Evolutionary conservation across 2,113 vertebrate genomes (phyloP).

Genomic region (Pterocles gutturalis): DNA sequence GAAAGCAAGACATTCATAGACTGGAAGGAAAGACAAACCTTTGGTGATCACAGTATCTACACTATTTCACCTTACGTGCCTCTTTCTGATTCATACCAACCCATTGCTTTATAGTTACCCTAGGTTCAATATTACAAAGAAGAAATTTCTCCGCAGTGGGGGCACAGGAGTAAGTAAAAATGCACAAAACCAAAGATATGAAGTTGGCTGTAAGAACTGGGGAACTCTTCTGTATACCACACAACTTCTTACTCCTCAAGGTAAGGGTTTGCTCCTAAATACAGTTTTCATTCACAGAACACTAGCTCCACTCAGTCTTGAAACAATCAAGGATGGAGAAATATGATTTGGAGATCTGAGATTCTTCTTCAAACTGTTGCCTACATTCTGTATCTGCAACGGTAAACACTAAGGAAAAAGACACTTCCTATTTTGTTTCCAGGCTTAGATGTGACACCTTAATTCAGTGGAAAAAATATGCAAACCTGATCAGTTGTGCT

Average conservation of each 20-base stretch:
- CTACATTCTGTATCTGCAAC: neutral
- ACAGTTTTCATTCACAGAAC: neutral
- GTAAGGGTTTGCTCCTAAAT: neutral
- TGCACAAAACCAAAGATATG: neutral
- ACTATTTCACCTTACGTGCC: rapidly evolving
- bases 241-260: neutral
- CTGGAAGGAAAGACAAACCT: neutral
- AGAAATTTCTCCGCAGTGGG: neutral
- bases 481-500: neutral
- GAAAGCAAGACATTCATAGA: neutral
- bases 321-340: neutral
- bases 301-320: neutral
- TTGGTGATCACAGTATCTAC: neutral
- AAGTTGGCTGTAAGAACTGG: neutral
- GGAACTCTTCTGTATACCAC: neutral
- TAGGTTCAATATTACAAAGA: neutral
- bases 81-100: neutral
- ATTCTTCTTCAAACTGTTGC: neutral
- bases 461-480: neutral
- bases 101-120: neutral
- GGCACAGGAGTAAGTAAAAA: neutral
- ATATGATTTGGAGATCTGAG: neutral
- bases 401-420: neutral
- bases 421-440: neutral
- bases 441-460: neutral